Evolutionary conservation across 1,140 invertebrate genomes (phyloP).

Genomic region (Ptiloglossa arizonensis): DNA sequence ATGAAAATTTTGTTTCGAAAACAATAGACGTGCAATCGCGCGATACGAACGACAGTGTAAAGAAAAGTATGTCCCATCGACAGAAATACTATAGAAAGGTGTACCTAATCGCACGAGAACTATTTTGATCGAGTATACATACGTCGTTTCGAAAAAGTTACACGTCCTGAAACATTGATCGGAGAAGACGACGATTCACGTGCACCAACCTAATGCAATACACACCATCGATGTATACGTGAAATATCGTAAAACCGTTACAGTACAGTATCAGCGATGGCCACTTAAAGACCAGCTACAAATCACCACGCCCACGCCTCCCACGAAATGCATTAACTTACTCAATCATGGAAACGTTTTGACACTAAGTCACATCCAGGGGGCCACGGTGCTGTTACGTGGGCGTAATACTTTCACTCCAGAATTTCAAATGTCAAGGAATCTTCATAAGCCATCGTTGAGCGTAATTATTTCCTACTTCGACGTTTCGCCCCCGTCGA

Average conservation of each 20-base stretch:
- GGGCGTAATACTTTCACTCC: constrained; percentile 49
- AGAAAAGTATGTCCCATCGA: too few species aligned
- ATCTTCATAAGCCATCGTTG: neutral
- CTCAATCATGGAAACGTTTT: constrained; percentile 56
- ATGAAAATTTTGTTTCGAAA: too few species aligned
- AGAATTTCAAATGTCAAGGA: constrained; percentile 49
- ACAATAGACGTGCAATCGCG: too few species aligned
- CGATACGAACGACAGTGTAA: too few species aligned
- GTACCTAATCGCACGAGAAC: too few species aligned
- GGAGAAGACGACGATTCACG: too few species aligned
- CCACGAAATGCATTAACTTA: constrained; percentile 55
- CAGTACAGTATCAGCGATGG: constrained; percentile 28
- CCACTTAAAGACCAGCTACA: constrained; percentile 42
- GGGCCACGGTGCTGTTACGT: constrained; percentile 6
- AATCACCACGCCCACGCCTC: constrained; percentile 52
- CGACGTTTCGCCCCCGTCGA: neutral
- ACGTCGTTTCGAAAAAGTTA: neutral
- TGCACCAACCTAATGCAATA: neutral
- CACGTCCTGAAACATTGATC: neutral
- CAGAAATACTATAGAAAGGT: too few species aligned
- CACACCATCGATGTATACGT: constrained; percentile 35
- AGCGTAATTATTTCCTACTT: neutral
- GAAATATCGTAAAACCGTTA: constrained; percentile 48
- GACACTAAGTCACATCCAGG: constrained; percentile 41
- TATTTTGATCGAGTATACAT: too few species aligned